These are phyloP conservation scores for Cololabis saira DNA, from an alignment of 2,113 vertebrate genomes.

Conservation along the genomic window DNA sequence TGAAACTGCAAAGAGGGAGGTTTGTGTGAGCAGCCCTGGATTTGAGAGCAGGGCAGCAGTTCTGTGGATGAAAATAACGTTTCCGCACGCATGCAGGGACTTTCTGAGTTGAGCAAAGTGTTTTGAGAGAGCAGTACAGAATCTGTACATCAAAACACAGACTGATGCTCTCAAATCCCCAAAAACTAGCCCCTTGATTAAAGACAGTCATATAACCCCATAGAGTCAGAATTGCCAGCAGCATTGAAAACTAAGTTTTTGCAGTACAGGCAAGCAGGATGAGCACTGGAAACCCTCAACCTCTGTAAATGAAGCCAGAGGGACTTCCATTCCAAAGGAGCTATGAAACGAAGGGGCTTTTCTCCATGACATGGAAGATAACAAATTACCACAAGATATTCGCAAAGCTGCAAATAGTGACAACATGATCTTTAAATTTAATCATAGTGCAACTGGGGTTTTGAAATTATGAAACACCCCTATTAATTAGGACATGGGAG, in stretches of 20 bases:
- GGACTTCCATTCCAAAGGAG: constrained; percentile 24
- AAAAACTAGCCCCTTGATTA: no score
- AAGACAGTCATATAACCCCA: no score
- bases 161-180: no score
- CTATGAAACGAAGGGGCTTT: background rate
- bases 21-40: no score
- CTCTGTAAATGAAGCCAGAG: constrained; percentile 20
- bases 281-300: constrained; percentile 11
- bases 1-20: no score
- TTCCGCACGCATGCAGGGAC: no score
- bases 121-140: no score
- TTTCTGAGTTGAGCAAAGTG: no score
- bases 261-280: constrained; percentile 3
- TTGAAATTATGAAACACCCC: background rate
- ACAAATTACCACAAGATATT: constrained; percentile 29
- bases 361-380: constrained; percentile 15
- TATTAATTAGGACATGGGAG: no score
- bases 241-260: constrained; percentile 5
- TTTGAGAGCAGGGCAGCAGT: no score
- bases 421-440: constrained; percentile 18
- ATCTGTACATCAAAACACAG: no score
- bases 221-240: background rate
- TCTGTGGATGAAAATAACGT: no score
- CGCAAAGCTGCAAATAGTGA: constrained; percentile 19
- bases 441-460: constrained; percentile 5